Conservation (phyloP, 2,888 invertebrate species). For the Anarsia innoxiella region DNA sequence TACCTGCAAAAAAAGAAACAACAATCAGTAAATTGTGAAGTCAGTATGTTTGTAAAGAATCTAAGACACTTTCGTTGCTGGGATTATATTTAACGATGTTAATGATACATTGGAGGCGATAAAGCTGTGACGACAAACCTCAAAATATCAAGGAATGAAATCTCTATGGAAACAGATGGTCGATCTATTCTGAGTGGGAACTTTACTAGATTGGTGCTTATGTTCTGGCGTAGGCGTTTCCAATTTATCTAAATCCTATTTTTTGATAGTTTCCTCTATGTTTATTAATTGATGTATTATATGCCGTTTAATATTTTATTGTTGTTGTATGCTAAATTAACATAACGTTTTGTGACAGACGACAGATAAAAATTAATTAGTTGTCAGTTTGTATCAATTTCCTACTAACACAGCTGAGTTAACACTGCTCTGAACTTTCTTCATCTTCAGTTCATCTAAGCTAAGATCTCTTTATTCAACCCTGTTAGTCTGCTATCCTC, state of each 20-base stretch:
- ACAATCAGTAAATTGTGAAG: slow-evolving; percentile 10
- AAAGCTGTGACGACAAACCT: slow-evolving; percentile 21
- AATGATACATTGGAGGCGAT: slow-evolving; percentile 16
- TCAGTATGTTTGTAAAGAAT: not conserved
- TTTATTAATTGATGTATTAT: too few relatives aligned
- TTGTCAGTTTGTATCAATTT: too few relatives aligned
- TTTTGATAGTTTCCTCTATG: too few relatives aligned
- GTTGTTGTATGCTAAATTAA: too few relatives aligned
- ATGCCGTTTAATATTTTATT: too few relatives aligned
- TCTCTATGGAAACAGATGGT: slow-evolving; percentile 36
- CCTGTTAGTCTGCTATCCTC: too few relatives aligned
- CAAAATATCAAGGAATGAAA: slow-evolving; percentile 21
- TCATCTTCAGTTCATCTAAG: too few relatives aligned
- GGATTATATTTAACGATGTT: slow-evolving; percentile 9
- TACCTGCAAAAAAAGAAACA: slow-evolving; percentile 46
- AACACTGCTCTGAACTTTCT: too few relatives aligned
- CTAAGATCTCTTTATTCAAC: too few relatives aligned
- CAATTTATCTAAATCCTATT: slow-evolving; percentile 18
- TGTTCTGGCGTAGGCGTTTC: slow-evolving; percentile 38
- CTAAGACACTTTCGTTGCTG: slow-evolving; percentile 1
- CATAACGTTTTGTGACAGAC: too few relatives aligned
- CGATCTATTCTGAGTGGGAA: slow-evolving; percentile 25
- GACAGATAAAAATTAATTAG: too few relatives aligned
- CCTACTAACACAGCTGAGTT: too few relatives aligned
- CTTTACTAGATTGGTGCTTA: slow-evolving; percentile 21